A percentile compares a stretch with the other conserved stretches of the same genome.
phyloP scores from a whole-genome alignment of 2,888 invertebrate species.

The Crocallis elinguaria region DNA sequence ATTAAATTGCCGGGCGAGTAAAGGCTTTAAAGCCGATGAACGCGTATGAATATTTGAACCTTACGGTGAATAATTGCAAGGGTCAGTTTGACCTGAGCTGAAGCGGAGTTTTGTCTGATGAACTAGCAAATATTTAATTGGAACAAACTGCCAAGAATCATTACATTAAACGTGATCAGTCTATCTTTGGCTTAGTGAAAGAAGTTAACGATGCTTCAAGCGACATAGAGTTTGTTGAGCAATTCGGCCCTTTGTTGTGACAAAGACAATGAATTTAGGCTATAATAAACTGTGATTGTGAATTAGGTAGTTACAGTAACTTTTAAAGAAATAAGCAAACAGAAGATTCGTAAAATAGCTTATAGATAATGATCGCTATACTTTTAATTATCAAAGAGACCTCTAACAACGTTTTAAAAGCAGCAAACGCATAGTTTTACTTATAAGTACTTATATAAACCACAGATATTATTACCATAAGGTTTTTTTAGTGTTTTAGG shows the following conservation, averaged over 20 bases:
- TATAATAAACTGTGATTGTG: no score
- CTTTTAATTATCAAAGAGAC: no score
- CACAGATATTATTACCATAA: no score
- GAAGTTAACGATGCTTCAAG: conserved; percentile 9
- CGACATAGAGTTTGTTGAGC: conserved; percentile 17
- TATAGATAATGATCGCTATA: conserved; percentile 10
- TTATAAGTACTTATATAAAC: no score
- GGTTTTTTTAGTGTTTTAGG: no score
- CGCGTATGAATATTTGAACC: conserved; percentile 36
- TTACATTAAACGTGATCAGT: conserved; percentile 17
- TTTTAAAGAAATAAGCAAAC: background rate
- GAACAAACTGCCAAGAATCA: conserved; percentile 39
- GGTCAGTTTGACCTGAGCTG: conserved; percentile 34
- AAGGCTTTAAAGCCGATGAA: conserved; percentile 34
- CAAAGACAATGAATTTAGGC: no score
- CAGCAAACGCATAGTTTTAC: no score
- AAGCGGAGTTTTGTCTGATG: conserved; percentile 32
- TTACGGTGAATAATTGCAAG: conserved; percentile 32
- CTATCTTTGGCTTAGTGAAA: conserved; percentile 1
- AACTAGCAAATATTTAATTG: conserved; percentile 43
- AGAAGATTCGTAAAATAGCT: conserved; percentile 8
- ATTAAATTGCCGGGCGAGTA: conserved; percentile 47
- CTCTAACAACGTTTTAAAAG: no score
- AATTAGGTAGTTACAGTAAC: no score
- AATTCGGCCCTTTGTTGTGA: conserved; percentile 13